Evolutionary conservation across 2,888 invertebrate species (phyloP).

Genomic region (Dorcus hopei): DNA sequence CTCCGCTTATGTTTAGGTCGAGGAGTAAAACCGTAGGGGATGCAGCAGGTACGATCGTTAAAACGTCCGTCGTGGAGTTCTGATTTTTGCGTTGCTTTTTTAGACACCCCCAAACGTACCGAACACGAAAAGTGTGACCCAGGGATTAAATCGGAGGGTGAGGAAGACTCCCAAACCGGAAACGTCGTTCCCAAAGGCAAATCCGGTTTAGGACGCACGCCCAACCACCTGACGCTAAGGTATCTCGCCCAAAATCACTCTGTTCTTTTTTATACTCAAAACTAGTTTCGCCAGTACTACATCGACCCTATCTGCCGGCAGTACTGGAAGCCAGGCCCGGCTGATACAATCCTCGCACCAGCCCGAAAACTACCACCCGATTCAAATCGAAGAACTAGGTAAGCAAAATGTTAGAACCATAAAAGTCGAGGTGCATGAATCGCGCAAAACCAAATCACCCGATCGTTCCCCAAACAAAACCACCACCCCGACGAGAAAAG

Average conservation of each 20-base stretch:
- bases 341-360: conserved; percentile 92
- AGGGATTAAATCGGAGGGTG: conserved; percentile 83
- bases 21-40: conserved; percentile 92
- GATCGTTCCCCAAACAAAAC: conserved; percentile 39
- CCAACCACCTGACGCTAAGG: conserved; percentile 89
- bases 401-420: conserved; percentile 61
- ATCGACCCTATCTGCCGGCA: conserved; percentile 89
- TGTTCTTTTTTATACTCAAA: background rate
- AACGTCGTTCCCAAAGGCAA: conserved; percentile 55
- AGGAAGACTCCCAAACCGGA: conserved; percentile 74
- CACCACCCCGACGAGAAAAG: conserved; percentile 29
- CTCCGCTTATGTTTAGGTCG: conserved; percentile 65
- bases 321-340: conserved; percentile 89
- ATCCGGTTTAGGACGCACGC: conserved; percentile 79
- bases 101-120: conserved; percentile 14
- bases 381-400: conserved; percentile 86
- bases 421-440: conserved; percentile 44
- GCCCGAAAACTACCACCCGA: conserved; percentile 87
- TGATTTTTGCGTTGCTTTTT: background rate
- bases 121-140: conserved; percentile 53
- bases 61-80: background rate
- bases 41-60: conserved; percentile 59
- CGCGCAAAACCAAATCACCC: conserved; percentile 32
- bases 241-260: conserved; percentile 34
- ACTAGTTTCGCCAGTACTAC: conserved; percentile 67